Conservation (phyloP, 2,797 vertebrate species). For the Tinamus major region DNA sequence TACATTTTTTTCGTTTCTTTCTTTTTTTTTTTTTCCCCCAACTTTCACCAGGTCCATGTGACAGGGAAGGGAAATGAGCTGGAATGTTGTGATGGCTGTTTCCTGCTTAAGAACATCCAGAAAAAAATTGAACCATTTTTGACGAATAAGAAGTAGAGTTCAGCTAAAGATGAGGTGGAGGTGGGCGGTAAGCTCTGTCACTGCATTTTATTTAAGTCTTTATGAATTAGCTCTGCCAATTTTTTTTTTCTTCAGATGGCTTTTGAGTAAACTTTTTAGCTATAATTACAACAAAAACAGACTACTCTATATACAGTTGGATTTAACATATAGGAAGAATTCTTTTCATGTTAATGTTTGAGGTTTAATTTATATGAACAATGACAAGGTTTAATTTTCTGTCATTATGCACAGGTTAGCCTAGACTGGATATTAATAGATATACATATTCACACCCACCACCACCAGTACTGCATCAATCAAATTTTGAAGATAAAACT, state of each 20-base stretch:
- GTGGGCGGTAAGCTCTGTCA: conserved; percentile 67
- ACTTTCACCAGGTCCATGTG: background rate
- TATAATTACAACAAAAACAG: conserved; percentile 26
- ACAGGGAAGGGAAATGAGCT: conserved; percentile 18
- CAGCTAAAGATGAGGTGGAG: conserved; percentile 53
- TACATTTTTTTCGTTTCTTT: background rate
- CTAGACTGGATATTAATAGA: conserved; percentile 68
- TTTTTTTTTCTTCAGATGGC: conserved; percentile 7
- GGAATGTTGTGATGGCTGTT: conserved; percentile 62
- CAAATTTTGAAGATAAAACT: conserved; percentile 35
- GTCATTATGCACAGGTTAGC: conserved; percentile 66
- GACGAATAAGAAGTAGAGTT: conserved; percentile 50
- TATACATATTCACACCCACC: conserved; percentile 45
- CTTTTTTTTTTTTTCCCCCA: background rate
- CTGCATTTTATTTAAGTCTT: conserved; percentile 68
- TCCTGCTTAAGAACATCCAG: conserved; percentile 40
- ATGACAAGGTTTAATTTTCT: conserved; percentile 42
- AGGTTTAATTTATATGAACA: background rate
- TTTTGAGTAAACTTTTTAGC: conserved; percentile 48
- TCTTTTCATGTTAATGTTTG: background rate
- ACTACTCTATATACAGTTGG: background rate
- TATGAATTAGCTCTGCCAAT: conserved; percentile 66
- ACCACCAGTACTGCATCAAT: conserved; percentile 50
- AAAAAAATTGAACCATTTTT: conserved; percentile 38
- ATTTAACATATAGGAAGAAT: conserved; percentile 7